Percentiles rank a stretch among this genome's conserved stretches.
Evolutionary conservation across 64 coral and sea anemone genomes (phyloP).

Genomic region (Dendrophyllia cribrosa): DNA sequence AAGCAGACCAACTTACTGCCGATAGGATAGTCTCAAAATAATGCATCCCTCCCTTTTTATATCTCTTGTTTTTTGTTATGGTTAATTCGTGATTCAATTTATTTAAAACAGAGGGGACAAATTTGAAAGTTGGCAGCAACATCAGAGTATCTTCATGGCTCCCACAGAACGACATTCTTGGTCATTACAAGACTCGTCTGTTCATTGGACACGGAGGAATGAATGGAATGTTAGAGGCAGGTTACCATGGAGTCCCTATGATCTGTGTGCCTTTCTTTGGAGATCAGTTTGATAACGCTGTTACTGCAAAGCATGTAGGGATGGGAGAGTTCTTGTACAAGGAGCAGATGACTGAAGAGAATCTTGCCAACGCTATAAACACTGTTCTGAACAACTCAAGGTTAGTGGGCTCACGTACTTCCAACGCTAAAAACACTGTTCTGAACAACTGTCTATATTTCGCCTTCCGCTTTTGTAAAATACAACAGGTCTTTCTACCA

Average conservation of each 20-base stretch:
- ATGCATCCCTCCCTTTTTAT: not conserved
- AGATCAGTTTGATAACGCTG: slow-evolving; percentile 56
- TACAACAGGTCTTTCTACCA: no score
- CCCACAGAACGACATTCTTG: slow-evolving; percentile 67
- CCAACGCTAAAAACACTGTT: no score
- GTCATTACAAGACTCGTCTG: slow-evolving; percentile 43
- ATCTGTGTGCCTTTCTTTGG: slow-evolving; percentile 55
- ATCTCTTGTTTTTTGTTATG: not conserved
- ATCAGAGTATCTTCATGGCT: slow-evolving; percentile 23
- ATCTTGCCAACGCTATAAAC: slow-evolving; percentile 13
- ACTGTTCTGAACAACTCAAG: slow-evolving; percentile 37
- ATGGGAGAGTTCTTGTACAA: slow-evolving; percentile 17
- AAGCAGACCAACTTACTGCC: no score
- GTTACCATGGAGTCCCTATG: slow-evolving; percentile 67
- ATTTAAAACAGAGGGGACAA: not conserved
- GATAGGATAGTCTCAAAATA: no score
- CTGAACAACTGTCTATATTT: no score
- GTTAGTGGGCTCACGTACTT: not conserved
- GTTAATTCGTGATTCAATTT: not conserved
- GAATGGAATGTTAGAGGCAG: slow-evolving; percentile 50
- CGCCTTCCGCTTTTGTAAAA: no score
- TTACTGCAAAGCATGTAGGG: slow-evolving; percentile 22
- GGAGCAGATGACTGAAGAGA: slow-evolving; percentile 3
- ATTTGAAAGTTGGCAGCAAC: not conserved
- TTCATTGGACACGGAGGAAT: slow-evolving; percentile 63